Conservation (phyloP, 2,888 invertebrate genomes). For the Ornithoptera alexandrae region DNA sequence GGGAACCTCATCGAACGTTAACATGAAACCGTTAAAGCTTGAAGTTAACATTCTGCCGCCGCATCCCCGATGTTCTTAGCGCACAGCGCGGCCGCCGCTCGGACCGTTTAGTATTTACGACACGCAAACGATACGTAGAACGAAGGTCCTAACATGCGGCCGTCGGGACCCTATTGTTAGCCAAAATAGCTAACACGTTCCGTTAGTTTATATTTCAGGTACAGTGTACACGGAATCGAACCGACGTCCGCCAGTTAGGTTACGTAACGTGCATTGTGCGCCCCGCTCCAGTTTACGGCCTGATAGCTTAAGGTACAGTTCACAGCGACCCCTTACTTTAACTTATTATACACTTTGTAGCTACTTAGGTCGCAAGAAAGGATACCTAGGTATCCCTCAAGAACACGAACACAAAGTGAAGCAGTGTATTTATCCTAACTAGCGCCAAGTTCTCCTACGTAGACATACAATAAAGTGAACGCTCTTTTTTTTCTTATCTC, state of each 20-base stretch:
- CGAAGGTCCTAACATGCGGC: conserved; percentile 20
- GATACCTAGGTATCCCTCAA: no score
- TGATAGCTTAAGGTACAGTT: conserved; percentile 3
- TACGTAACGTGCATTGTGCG: conserved; percentile 39
- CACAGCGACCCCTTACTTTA: not conserved
- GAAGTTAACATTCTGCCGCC: not conserved
- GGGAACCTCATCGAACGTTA: no score
- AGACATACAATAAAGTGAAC: no score
- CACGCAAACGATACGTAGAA: conserved; percentile 23
- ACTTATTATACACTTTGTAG: no score
- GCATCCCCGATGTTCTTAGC: not conserved
- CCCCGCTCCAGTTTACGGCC: conserved; percentile 33
- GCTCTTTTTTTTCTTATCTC: no score
- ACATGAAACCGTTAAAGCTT: no score
- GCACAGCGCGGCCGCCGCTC: not conserved
- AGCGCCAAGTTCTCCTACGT: no score
- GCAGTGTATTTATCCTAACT: no score
- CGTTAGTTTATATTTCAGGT: conserved; percentile 28
- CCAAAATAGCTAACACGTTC: conserved; percentile 27
- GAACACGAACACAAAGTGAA: no score
- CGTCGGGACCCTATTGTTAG: conserved; percentile 24
- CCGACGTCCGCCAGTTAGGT: conserved; percentile 35
- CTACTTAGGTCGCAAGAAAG: no score
- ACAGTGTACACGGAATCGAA: conserved; percentile 28
- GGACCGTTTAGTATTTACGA: conserved; percentile 21